These are phyloP conservation scores for Scomber scombrus DNA, from an alignment of 2,113 vertebrate species.

Conservation along the genomic window DNA sequence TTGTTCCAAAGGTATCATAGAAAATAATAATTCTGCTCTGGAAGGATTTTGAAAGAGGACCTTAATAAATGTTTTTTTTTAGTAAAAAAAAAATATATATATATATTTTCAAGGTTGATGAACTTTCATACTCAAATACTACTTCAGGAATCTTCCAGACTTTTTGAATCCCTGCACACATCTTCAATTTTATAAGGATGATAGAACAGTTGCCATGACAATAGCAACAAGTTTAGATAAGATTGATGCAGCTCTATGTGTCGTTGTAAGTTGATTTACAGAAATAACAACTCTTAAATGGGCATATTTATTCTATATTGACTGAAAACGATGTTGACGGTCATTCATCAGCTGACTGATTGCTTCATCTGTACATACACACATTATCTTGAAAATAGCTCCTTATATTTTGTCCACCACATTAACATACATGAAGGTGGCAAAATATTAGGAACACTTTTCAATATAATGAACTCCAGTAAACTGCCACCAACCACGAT, in stretches of 20 bases:
- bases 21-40: not conserved
- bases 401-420: too few species aligned
- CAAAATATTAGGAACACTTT: too few species aligned
- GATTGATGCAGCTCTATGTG: not conserved
- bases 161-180: not conserved
- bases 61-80: not conserved
- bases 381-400: too few species aligned
- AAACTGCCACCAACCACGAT: too few species aligned
- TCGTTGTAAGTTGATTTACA: too few species aligned
- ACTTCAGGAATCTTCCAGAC: not conserved
- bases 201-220: not conserved
- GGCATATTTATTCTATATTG: not conserved
- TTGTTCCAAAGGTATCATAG: constrained; percentile 5
- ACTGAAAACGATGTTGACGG: not conserved
- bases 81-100: too few species aligned
- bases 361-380: too few species aligned
- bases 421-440: too few species aligned
- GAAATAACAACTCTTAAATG: not conserved
- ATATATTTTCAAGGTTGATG: not conserved
- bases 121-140: too few species aligned
- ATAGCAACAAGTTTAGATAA: not conserved
- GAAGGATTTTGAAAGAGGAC: not conserved
- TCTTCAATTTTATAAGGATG: not conserved
- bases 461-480: too few species aligned
- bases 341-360: too few species aligned